Evolutionary conservation across 2,113 vertebrate genomes (phyloP).

Genomic region (Paratilapia polleni): DNA sequence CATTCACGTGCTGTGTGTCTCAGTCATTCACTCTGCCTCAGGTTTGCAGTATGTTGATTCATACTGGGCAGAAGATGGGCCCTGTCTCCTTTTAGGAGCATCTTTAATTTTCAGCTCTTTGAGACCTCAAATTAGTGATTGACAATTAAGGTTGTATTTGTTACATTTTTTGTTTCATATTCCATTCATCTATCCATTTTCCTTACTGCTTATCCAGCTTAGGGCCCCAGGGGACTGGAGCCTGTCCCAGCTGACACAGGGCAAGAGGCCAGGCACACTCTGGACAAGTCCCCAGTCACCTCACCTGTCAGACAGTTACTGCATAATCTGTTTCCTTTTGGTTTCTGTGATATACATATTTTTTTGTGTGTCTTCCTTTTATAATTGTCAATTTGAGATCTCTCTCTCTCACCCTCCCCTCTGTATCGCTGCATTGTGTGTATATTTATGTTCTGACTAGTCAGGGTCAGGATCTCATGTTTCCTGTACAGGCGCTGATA

Average conservation of each 20-base stretch:
- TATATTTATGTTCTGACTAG: constrained; percentile 46
- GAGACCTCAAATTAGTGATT: too few relatives aligned
- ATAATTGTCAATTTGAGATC: background rate
- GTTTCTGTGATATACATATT: constrained; percentile 1
- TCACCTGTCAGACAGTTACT: background rate
- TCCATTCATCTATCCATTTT: background rate
- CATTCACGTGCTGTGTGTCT: background rate
- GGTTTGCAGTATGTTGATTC: background rate
- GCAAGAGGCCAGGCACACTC: background rate
- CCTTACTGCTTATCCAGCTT: background rate
- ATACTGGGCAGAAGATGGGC: background rate
- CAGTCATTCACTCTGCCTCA: background rate
- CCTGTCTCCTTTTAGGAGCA: too few relatives aligned
- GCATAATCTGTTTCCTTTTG: background rate
- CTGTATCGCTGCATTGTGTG: constrained; percentile 25
- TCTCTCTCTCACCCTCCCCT: background rate
- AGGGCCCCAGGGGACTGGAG: background rate
- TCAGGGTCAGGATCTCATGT: constrained; percentile 49
- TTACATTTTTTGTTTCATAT: background rate
- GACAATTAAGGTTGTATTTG: background rate
- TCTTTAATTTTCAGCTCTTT: background rate
- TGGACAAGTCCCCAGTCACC: background rate
- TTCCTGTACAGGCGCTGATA: constrained; percentile 52
- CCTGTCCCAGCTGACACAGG: background rate
- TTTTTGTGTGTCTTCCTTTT: background rate